A percentile compares a stretch with the other conserved stretches of the same genome.
phyloP scores from a whole-genome alignment of 2,888 invertebrate species.

The Coleophora flavipennella region DNA sequence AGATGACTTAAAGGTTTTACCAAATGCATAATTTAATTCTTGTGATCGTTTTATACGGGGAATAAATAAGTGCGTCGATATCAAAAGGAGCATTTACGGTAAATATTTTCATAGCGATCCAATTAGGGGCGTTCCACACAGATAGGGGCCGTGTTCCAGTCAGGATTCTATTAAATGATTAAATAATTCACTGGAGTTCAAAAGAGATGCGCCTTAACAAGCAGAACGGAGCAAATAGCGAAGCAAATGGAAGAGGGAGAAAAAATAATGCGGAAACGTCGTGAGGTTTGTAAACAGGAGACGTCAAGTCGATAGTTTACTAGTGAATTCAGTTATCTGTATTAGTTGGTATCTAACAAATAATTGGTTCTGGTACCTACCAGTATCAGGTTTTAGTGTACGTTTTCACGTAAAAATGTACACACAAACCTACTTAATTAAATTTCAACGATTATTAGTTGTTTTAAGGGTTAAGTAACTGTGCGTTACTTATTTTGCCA shows the following conservation, averaged over 20 bases:
- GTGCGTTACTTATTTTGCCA: no score
- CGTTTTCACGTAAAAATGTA: no score
- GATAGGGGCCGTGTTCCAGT: constrained; percentile 49
- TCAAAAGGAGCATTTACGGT: constrained; percentile 33
- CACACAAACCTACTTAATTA: no score
- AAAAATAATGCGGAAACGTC: constrained; percentile 38
- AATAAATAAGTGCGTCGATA: constrained; percentile 17
- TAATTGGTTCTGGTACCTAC: no score
- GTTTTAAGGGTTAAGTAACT: no score
- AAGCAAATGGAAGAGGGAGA: constrained; percentile 46
- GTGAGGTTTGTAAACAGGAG: constrained; percentile 24
- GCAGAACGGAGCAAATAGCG: constrained; percentile 62
- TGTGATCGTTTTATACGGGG: background rate
- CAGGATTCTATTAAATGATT: constrained; percentile 67
- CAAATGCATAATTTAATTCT: background rate
- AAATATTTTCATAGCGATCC: constrained; percentile 52
- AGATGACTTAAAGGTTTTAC: background rate
- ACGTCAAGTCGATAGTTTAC: constrained; percentile 4
- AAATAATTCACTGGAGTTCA: constrained; percentile 66
- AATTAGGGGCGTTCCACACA: constrained; percentile 56
- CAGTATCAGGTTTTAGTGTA: no score
- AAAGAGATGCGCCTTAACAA: constrained; percentile 65
- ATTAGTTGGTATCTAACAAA: no score
- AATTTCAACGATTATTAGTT: no score
- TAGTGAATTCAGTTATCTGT: no score